Evolutionary conservation across 2,113 vertebrate species (phyloP).

Genomic region (Osmerus mordax): DNA sequence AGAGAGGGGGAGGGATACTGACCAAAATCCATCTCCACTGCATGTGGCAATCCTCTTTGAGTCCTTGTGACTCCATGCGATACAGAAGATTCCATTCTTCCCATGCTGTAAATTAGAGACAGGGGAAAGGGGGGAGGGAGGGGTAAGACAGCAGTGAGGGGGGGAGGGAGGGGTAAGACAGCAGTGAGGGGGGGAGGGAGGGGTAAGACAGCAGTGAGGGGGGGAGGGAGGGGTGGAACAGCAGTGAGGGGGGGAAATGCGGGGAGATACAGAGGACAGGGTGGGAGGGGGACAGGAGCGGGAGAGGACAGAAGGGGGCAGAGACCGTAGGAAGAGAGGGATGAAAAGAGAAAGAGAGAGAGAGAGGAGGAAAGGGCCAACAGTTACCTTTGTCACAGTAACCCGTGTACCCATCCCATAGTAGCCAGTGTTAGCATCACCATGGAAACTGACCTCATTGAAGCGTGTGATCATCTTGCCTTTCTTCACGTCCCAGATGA

Average conservation of each 20-base stretch:
- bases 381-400: background rate
- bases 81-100: slow-evolving; percentile 95
- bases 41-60: slow-evolving; percentile 97
- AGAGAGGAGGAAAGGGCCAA: background rate
- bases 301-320: background rate
- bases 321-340: background rate
- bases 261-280: too few relatives aligned
- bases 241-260: too few relatives aligned
- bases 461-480: slow-evolving; percentile 94
- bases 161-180: too few relatives aligned
- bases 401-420: background rate
- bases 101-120: slow-evolving; percentile 81
- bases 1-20: slow-evolving; percentile 47
- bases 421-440: background rate
- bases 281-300: too few relatives aligned
- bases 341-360: background rate
- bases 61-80: slow-evolving; percentile 99
- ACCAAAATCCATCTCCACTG: slow-evolving; percentile 95
- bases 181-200: too few relatives aligned
- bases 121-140: background rate
- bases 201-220: too few relatives aligned
- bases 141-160: background rate
- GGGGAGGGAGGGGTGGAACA: too few relatives aligned
- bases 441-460: slow-evolving; percentile 76
- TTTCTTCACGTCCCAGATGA: slow-evolving; percentile 94